Base-by-base conservation (phyloP, 92 coral and sea anemone genomes). In the Metridium senile region DNA sequence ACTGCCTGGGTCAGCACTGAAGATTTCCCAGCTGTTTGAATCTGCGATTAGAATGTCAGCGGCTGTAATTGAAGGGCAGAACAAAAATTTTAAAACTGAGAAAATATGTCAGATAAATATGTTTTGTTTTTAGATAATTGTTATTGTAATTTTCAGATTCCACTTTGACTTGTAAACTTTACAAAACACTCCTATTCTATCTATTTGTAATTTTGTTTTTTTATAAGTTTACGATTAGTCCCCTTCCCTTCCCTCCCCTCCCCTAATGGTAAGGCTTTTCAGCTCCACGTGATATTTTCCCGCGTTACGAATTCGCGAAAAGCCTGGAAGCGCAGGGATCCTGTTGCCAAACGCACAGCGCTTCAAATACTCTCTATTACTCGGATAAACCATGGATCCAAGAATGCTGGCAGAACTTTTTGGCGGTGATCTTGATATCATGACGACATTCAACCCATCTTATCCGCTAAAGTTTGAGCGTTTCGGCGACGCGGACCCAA, bases 401-500 rank as follows among this genome's bases (percentile, higher is more conserved):
- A 16, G 59, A 21, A 33, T 85, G 75, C 68, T 89, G 51, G 84
- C 87, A 70, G 71, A 82, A 30, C 39, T 77, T 4, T 62, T 87
- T 78, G 87, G 81, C 46, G 72, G 79, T 31, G 75, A 70, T 30
- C 23, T 54, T 54, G 59, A 54, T 6, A 65, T 82, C n/a, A 78
- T 89, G 82, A 51, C 90, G 33, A 82, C 82, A 20, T 68, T 35
- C 27, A 89, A 89, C 74, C 93, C 93, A 3, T 68, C 82, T 72
- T 89, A 89, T 46, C 93, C 90, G 23, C 84, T 89, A 16, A 71
- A 89, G 2, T 89, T 89, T 58, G 93, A 89, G 70, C 82, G 93
- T 11, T 89, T 85, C 74, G 93, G 93, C 26, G 70, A 74, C 27
- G 90, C 74, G 0, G 82, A 77, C 56, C 47, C 80, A 19, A 74